These are phyloP conservation scores for Eupleurogrammus muticus DNA, from an alignment of 2,797 vertebrate species.

Conservation along the genomic window DNA sequence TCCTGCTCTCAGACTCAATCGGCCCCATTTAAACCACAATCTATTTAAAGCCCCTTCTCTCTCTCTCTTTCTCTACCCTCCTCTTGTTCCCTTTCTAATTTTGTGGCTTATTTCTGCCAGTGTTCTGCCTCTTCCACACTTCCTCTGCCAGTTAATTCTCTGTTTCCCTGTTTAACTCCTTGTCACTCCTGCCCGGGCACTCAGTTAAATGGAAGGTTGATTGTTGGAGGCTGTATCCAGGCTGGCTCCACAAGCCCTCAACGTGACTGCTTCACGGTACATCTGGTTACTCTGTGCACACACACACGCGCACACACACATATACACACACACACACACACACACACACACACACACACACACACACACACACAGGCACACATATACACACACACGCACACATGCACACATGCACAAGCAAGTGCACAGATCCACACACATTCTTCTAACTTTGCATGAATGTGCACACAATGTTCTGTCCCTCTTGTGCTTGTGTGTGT, in stretches of 20 bases:
- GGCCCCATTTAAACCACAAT: neutral
- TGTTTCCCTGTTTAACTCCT: slow-evolving; percentile 14
- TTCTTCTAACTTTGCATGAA: too few species aligned
- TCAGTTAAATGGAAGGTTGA: slow-evolving; percentile 56
- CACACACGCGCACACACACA: slow-evolving; percentile 11
- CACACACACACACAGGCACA: neutral
- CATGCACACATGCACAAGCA: too few species aligned
- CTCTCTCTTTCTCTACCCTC: neutral
- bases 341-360: neutral
- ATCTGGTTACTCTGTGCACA: slow-evolving; percentile 64
- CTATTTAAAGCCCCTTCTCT: neutral
- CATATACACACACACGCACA: slow-evolving; percentile 3
- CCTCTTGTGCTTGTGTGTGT: slow-evolving; percentile 25
- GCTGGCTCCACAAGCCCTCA: slow-evolving; percentile 49
- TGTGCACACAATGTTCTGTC: slow-evolving; percentile 1
- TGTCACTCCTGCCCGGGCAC: slow-evolving; percentile 32
- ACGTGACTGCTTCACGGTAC: slow-evolving; percentile 72
- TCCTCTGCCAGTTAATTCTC: slow-evolving; percentile 29
- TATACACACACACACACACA: slow-evolving; percentile 12
- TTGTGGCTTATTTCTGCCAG: slow-evolving; percentile 9
- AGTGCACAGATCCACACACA: neutral
- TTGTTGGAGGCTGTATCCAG: slow-evolving; percentile 51
- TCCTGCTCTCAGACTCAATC: neutral
- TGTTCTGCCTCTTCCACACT: neutral
- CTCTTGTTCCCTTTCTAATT: neutral